phyloP scores from a whole-genome alignment of 2,113 vertebrate genomes.

The Sceloporus tristichus region DNA sequence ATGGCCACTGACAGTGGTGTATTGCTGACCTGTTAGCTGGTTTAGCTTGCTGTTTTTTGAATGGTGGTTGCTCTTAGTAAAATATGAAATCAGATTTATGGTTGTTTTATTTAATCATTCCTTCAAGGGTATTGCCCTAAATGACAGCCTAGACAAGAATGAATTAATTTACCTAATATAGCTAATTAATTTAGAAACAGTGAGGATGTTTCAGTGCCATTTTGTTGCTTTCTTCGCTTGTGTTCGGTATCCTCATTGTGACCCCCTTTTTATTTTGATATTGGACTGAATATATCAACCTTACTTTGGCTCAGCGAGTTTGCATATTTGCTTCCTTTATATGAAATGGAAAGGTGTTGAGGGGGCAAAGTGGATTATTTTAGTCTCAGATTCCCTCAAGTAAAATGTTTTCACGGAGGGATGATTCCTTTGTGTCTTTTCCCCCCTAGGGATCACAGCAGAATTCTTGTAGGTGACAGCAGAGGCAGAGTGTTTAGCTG shows the following conservation, averaged over 20 bases:
- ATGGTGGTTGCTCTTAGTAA: not conserved
- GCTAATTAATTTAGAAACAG: not conserved
- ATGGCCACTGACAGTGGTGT: not conserved
- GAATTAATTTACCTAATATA: not conserved
- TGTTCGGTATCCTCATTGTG: not conserved
- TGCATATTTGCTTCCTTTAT: not conserved
- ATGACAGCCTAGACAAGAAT: not conserved
- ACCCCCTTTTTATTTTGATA: not conserved
- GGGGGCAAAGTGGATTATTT: not conserved
- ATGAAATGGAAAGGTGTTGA: no score
- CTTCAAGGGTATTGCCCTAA: not conserved
- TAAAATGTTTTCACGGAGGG: not conserved
- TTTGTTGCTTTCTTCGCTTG: not conserved
- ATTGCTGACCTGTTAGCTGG: not conserved
- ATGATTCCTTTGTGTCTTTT: not conserved
- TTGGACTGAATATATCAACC: not conserved
- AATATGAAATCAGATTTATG: not conserved
- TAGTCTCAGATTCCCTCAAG: not conserved
- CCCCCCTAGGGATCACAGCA: conserved; percentile 91
- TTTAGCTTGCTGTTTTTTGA: not conserved
- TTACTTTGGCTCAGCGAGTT: not conserved
- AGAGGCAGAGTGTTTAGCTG: conserved; percentile 97
- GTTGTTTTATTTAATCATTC: not conserved
- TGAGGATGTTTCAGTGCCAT: not conserved
- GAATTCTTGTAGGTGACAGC: conserved; percentile 94